These are phyloP conservation scores for Phalacrocorax brasilianus DNA, from an alignment of 2,113 vertebrate genomes.

Conservation along the genomic window DNA sequence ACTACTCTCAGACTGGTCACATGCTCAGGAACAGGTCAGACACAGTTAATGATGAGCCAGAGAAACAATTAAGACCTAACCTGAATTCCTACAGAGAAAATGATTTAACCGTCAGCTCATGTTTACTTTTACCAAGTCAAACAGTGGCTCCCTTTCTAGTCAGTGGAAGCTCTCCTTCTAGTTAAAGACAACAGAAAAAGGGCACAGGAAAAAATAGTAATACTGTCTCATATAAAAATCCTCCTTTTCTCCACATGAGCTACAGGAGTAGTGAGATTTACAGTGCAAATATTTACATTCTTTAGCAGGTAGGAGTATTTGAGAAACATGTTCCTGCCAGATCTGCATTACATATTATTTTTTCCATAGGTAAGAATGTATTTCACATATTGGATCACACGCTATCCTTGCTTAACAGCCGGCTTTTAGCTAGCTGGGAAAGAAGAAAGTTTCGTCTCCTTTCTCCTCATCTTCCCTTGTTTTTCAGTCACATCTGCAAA, in stretches of 20 bases:
- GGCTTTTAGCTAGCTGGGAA: not conserved
- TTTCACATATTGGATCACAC: not conserved
- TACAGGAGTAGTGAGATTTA: not conserved
- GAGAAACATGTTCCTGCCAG: not conserved
- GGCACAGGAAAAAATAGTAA: not conserved
- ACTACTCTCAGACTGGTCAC: not conserved
- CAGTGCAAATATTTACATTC: not conserved
- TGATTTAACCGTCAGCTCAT: not conserved
- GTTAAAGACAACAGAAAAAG: not conserved
- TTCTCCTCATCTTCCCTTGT: not conserved
- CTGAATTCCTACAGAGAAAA: not conserved
- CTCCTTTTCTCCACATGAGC: not conserved
- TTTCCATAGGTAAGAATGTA: not conserved
- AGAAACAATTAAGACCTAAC: conserved; percentile 4
- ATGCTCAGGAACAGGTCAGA: conserved; percentile 8
- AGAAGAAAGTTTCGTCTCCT: not conserved
- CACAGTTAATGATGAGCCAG: conserved; percentile 16
- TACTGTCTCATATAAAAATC: not conserved
- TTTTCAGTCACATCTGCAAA: not conserved
- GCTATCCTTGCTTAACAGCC: not conserved
- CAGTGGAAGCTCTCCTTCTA: not conserved
- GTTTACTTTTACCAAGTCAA: not conserved
- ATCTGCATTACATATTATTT: not conserved
- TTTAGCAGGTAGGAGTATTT: not conserved
- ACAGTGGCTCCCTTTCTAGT: not conserved